Evolutionary conservation across 2,888 invertebrate species (phyloP), one percentile per base, ranked within the genome.

Genomic region (Monoplex corrugatus): DNA sequence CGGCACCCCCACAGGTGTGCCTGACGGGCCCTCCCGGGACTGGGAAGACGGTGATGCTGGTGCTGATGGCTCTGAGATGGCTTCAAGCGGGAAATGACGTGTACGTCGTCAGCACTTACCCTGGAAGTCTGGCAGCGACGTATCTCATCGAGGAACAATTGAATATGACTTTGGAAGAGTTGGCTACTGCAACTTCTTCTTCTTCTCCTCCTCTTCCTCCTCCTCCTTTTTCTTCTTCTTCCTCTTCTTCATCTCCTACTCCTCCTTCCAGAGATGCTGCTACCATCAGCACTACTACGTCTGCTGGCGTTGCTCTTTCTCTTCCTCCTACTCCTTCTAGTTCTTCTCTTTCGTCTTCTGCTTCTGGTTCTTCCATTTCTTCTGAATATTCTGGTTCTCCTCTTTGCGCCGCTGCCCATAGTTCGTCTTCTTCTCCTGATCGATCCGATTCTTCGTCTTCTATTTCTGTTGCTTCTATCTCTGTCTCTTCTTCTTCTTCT

Each of bases 51-150:
- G 19, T 84, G 28, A 28, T 84, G 10, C 57, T 84, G 32, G 84
- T 84, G 50, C 57, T 84, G 50, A 84, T 50, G 50, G 84, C 43
- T 0, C n/a, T 84, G 50, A n/a, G 23, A 43, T 84, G 84, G 84
- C 84, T 84, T 0, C 45, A 50, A 13, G 32, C 10, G 32, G 84
- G 84, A n/a, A 28, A 84, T 16, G 84, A 84, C 57, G 84, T 84
- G 23, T 28, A 84, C 84, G 40, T 86, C 13, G 19, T 86, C 28
- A 40, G 86, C 68, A 45, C 84, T 19, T 84, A n/a, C 13, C 32
- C 44, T 32, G 45, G 44, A n/a, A 83, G 44, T 23, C 44, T n/a
- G n/a, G 82, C 43, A 2, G 82, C 43, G 23, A 44, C 82, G 23
- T n/a, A 32, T 44, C 23, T 83, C 2, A 83, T 83, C 45, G 44